Base-by-base conservation (phyloP, 2,888 invertebrate species). In the Dynastes tityus region DNA sequence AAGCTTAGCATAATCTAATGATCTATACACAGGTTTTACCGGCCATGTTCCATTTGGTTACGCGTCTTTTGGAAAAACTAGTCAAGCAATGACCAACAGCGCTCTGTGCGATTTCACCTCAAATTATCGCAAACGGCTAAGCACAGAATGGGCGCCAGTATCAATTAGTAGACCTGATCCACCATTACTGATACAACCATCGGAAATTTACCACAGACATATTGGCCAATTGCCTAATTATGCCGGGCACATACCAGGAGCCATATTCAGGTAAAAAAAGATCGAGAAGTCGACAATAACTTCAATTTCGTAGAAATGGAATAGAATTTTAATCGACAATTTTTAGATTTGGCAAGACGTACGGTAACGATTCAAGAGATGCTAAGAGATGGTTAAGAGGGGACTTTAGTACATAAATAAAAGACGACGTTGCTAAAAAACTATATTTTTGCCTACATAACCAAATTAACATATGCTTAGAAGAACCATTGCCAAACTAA, bases 171-270 rank as follows among this genome's bases (percentile, higher is more conserved):
- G 88, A 65, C 89, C 90, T 2, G 90, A 91, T 85, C 90, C 90
- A n/a, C 91, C 90, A 0, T 84, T 89, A 22, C 81, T 89, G n/a
- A 89, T 90, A 65, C 89, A 89, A 82, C 89, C 90, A 1, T 86
- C 92, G 11, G 91, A 93, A 85, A 92, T 95, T 80, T 95, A 95
- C 85, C 94, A 93, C 85, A 92, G 92, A 80, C 93, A 94, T 83
- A 91, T 93, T 53, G 95, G 95, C 4, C 91, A 95, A 90, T 86
- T 95, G 82, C 95, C 95, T 1, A 94, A 92, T 87, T 96, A 95
- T 87, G 91, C 92, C 1, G 95, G 95, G 0, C 95, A 95, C 85
- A 93, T 95, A 75, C 95, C 95, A 0, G 95, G 95, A 22, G 91
- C 90, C 78, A 89, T 91, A 83, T 95, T 94, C 88, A 92, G 94